Evolutionary conservation across 1,140 invertebrate genomes (phyloP).

Genomic region (Wiebesia pumilae): DNA sequence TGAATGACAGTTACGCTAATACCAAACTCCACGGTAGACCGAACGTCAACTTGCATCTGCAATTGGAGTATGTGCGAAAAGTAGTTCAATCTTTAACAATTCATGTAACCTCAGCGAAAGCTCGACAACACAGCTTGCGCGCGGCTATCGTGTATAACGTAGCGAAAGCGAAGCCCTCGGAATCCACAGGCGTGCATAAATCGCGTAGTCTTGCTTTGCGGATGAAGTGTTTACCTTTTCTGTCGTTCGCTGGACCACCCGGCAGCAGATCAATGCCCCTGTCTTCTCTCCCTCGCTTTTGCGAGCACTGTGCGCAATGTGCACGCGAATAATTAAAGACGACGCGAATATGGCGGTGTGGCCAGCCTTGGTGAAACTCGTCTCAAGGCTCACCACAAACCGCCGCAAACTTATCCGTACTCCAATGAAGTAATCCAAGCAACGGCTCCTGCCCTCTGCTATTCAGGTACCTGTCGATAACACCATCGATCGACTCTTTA

Average conservation of each 20-base stretch:
- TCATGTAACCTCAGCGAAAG: too few relatives aligned
- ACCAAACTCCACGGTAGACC: too few relatives aligned
- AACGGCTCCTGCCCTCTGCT: too few relatives aligned
- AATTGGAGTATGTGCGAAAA: too few relatives aligned
- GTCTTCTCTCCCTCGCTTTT: neutral
- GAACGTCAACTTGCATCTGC: too few relatives aligned
- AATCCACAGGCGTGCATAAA: neutral
- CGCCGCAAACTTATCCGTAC: neutral
- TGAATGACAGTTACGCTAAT: too few relatives aligned
- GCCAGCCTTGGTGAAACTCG: neutral
- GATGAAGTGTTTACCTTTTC: slow-evolving; percentile 4
- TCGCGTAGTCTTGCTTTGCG: neutral
- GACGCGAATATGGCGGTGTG: neutral
- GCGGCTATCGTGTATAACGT: too few relatives aligned
- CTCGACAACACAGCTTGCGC: too few relatives aligned
- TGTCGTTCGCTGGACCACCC: neutral
- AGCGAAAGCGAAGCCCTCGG: too few relatives aligned
- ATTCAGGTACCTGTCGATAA: neutral
- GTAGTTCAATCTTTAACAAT: too few relatives aligned
- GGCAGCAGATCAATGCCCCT: neutral
- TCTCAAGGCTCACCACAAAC: neutral
- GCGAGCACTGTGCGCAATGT: too few relatives aligned
- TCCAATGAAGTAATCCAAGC: slow-evolving; percentile 41
- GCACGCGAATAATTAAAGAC: slow-evolving; percentile 45
- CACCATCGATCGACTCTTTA: neutral